phyloP scores from a whole-genome alignment of 2,797 vertebrate genomes.

The Oophaga sylvatica region DNA sequence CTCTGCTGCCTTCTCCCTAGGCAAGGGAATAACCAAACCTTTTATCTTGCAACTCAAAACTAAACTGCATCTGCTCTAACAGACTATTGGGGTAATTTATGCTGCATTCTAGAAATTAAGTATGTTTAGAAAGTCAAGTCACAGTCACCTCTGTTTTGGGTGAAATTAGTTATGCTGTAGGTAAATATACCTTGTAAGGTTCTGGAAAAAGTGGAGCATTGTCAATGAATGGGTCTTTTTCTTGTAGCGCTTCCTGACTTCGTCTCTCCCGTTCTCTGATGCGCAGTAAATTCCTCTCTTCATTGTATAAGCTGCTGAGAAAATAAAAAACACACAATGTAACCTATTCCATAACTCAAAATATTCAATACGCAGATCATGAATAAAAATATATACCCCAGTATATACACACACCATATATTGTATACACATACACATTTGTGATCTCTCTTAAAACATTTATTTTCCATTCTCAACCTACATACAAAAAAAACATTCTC shows the following conservation, averaged over 20 bases:
- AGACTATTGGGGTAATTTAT: background rate
- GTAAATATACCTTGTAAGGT: constrained; percentile 88
- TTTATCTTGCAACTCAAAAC: background rate
- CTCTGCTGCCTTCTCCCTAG: background rate
- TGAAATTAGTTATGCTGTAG: background rate
- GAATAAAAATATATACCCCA: no score
- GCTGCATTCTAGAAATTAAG: background rate
- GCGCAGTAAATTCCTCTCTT: constrained; percentile 90
- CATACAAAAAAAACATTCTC: background rate
- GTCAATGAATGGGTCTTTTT: constrained; percentile 77
- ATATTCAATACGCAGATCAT: no score
- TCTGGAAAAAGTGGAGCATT: constrained; percentile 87
- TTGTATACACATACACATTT: no score
- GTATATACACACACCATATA: no score
- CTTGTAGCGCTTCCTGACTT: constrained; percentile 85
- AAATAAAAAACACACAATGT: constrained; percentile 43
- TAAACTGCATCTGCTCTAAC: constrained; percentile 6
- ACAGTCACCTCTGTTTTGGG: background rate
- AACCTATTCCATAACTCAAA: no score
- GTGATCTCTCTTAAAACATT: no score
- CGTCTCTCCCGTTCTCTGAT: constrained; percentile 88
- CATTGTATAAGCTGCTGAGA: constrained; percentile 81
- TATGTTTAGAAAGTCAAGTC: background rate
- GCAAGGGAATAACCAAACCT: background rate
- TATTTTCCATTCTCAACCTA: background rate